Evolutionary conservation across 2,888 invertebrate species (phyloP), one percentile per base, ranked within the genome.

Genomic region (Anodontia alba): DNA sequence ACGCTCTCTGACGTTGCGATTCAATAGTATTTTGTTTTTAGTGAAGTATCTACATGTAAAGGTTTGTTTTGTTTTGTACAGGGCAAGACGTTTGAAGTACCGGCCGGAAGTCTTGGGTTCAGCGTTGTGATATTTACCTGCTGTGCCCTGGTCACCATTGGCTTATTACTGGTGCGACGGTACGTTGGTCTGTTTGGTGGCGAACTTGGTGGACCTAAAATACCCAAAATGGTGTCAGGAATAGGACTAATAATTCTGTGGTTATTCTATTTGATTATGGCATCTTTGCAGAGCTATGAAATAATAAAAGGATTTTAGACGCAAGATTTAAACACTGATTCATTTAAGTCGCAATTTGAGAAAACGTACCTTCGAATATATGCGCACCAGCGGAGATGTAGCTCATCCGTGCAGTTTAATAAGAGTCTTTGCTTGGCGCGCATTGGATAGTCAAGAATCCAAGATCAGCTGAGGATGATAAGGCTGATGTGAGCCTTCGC

Each of bases 91-190:
- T 94, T 94, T 78, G 86, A 92, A 51, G 94, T 94, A 7, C 88
- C 87, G 12, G 93, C 94, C 0, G 94, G 94, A 3, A 83, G 89
- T 29, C 89, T 94, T 20, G 88, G 90, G 12, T 95, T 95, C 93
- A 95, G 95, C 86, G 96, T 96, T 1, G 91, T 95, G 2, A 91
- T 96, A 54, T 96, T 95, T 94, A 94, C 95, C 1, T 92, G 95
- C 15, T 94, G 94, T 73, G 95, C 96, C 3, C 80, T 95, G 29
- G 54, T 95, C n/a, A 95, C 95, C 46, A 92, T 96, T 10, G 87
- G 89, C 0, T 79, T 96, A 0, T 90, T 96, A 0, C 84, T 96
- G 51, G 77, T 95, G 0, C 92, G 96, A 70, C 93, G 96, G 75
- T 95, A 92, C 82, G 75, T 95, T 31, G 57, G 90, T 0, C 49